phyloP scores from a whole-genome alignment of 2,797 vertebrate species.

The Acanthurus lineatus region DNA sequence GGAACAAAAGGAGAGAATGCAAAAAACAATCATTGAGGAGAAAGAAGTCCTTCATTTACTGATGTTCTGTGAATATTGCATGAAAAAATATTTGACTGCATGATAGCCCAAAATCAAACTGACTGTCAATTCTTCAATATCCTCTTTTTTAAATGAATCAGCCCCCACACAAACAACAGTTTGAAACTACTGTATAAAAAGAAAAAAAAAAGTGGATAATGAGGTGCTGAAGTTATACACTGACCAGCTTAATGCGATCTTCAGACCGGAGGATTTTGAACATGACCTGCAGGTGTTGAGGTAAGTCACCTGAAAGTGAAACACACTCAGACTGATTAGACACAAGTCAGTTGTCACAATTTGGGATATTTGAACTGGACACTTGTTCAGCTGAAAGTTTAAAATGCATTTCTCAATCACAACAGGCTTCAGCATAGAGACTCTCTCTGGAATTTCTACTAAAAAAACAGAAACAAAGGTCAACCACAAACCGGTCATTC shows the following conservation, averaged over 20 bases:
- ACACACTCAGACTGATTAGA: background rate
- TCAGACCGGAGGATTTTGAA: slow-evolving; percentile 97
- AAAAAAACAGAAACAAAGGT: slow-evolving; percentile 9
- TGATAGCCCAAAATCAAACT: background rate
- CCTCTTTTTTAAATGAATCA: background rate
- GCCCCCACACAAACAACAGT: background rate
- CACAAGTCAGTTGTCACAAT: background rate
- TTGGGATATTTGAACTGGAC: background rate
- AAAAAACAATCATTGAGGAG: too few species aligned
- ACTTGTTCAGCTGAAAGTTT: background rate
- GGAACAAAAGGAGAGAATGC: background rate
- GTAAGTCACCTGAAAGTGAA: slow-evolving; percentile 90
- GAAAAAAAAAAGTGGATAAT: background rate
- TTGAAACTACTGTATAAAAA: background rate
- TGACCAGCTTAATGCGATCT: slow-evolving; percentile 97
- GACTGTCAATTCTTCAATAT: too few species aligned
- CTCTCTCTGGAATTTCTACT: background rate
- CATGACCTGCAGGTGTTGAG: slow-evolving; percentile 98
- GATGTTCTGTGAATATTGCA: background rate
- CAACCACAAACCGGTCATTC: slow-evolving; percentile 36
- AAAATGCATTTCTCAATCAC: background rate
- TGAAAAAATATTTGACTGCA: background rate
- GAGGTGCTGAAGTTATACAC: slow-evolving; percentile 43
- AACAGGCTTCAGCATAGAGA: slow-evolving; percentile 4
- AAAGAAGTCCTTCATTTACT: background rate